These are phyloP conservation scores for Phylloscopus trochiloides DNA, from an alignment of 2,113 vertebrate species.

Conservation along the genomic window DNA sequence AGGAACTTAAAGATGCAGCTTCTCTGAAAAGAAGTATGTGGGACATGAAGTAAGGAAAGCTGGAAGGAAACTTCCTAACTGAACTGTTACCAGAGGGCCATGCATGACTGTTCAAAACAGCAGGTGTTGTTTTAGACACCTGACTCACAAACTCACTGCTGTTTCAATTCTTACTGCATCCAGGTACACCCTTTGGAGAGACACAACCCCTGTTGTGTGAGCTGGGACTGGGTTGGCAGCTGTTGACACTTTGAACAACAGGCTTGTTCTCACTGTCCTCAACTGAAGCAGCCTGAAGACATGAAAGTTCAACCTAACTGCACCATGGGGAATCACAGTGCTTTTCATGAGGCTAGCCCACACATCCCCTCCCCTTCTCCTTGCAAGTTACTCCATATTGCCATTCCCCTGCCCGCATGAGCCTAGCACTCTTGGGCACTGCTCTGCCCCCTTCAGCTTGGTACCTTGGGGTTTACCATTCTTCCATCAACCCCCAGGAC, in stretches of 20 bases:
- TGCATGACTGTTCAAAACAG: fast-evolving
- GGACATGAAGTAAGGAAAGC: neutral
- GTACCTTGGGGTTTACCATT: neutral
- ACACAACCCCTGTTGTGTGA: neutral
- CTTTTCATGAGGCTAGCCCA: neutral
- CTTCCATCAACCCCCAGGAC: neutral
- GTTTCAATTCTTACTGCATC: neutral
- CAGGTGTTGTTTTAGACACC: neutral
- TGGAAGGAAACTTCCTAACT: neutral
- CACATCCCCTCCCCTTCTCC: neutral
- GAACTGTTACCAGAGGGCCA: neutral
- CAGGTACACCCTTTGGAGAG: neutral
- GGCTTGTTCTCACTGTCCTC: neutral
- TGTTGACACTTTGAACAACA: neutral
- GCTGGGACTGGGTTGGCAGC: neutral
- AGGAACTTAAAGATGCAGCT: slow-evolving; percentile 95
- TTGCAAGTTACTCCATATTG: neutral
- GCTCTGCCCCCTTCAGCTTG: neutral
- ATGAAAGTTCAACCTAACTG: neutral
- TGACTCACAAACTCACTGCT: neutral
- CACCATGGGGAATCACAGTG: neutral
- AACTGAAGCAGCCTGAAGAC: neutral
- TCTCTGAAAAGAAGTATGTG: slow-evolving; percentile 76
- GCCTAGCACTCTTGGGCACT: neutral
- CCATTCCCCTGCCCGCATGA: neutral